phyloP scores from a whole-genome alignment of 1,140 invertebrate genomes.

The Akabosia matsudoensis region DNA sequence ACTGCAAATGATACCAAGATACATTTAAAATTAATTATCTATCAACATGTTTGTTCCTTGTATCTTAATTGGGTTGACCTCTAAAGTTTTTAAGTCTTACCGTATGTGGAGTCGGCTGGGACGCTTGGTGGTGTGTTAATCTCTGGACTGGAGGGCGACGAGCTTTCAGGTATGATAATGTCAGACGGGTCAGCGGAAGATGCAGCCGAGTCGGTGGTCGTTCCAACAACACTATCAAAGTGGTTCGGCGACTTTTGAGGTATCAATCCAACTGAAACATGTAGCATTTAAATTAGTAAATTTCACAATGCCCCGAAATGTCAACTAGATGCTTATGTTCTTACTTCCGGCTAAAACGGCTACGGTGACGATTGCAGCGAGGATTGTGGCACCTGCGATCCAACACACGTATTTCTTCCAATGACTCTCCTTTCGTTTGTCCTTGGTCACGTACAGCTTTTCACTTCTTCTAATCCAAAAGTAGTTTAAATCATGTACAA shows the following conservation, averaged over 20 bases:
- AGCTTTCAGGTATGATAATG: not conserved
- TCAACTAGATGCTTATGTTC: not conserved
- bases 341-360: slow-evolving; percentile 61
- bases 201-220: not conserved
- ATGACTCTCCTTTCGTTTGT: slow-evolving; percentile 61
- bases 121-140: slow-evolving; percentile 6
- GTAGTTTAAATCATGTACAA: not conserved
- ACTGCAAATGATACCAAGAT: slow-evolving; percentile 50
- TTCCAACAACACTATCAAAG: slow-evolving; percentile 30
- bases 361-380: slow-evolving; percentile 63
- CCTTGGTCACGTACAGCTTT: slow-evolving; percentile 75
- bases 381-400: slow-evolving; percentile 59
- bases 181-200: not conserved
- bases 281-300: not conserved
- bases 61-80: no score
- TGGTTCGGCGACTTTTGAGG: slow-evolving; percentile 33
- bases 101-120: not conserved
- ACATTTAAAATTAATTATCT: not conserved
- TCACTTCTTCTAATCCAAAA: slow-evolving; percentile 61
- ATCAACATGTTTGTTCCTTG: no score
- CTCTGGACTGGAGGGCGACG: not conserved
- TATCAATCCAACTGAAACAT: slow-evolving; percentile 38
- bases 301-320: not conserved
- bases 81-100: no score
- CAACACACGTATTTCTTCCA: slow-evolving; percentile 66